phyloP scores from a whole-genome alignment of 2,113 vertebrate genomes.

The Carassius carassius region DNA sequence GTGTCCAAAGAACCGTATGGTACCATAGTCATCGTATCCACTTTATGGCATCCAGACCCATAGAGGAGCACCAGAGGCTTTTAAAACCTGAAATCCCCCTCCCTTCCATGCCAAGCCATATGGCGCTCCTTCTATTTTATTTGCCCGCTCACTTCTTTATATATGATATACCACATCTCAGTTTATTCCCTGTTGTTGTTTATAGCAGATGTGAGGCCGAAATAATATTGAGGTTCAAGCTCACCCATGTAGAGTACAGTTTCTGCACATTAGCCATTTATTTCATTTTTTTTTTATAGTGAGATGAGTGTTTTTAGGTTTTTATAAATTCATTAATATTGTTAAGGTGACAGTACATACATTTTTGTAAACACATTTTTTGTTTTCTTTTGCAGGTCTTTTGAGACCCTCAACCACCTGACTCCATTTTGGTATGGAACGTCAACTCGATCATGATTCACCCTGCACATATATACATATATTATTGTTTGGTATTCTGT shows the following conservation, averaged over 20 bases:
- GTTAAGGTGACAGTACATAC: background rate
- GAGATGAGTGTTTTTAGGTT: background rate
- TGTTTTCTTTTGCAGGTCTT: background rate
- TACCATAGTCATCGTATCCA: conserved; percentile 40
- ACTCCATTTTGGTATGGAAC: background rate
- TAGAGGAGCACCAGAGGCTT: conserved; percentile 58
- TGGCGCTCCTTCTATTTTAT: conserved; percentile 61
- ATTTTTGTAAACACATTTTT: background rate
- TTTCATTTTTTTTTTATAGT: conserved; percentile 35
- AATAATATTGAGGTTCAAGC: conserved; percentile 75
- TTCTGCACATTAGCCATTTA: conserved; percentile 75
- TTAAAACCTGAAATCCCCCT: conserved; percentile 68
- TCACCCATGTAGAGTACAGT: conserved; percentile 86
- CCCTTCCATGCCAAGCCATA: conserved; percentile 63
- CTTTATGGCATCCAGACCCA: conserved; percentile 49
- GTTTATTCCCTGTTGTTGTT: conserved; percentile 62
- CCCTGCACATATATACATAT: no score
- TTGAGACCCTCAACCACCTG: background rate
- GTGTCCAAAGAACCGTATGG: conserved; percentile 28
- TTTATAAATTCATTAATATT: background rate
- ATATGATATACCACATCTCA: conserved; percentile 73
- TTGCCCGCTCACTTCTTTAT: conserved; percentile 77
- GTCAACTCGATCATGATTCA: no score
- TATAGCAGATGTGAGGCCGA: conserved; percentile 81
- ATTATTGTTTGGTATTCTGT: no score